Percentiles rank a stretch among this genome's conserved stretches.
Conservation (phyloP, 2,797 vertebrate species). For the Silurus lanzhouensis region DNA sequence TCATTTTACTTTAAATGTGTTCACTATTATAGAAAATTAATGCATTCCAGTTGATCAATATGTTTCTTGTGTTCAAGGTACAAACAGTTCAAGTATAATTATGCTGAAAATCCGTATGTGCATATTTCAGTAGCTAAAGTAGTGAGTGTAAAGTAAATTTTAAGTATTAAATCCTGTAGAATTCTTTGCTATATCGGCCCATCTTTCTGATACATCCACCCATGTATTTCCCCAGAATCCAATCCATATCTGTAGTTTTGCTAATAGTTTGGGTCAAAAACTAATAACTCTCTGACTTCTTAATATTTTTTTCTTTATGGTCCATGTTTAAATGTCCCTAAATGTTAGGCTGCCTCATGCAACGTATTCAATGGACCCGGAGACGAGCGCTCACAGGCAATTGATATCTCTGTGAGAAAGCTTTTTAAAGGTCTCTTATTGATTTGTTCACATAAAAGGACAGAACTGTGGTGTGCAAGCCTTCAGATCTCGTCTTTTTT, state of each 20-base stretch:
- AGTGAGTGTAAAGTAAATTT: neutral
- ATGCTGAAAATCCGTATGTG: neutral
- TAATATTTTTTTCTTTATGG: constrained; percentile 20
- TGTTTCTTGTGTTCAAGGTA: neutral
- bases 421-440: constrained; percentile 39
- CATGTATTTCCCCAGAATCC: constrained; percentile 6
- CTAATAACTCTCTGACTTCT: neutral
- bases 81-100: neutral
- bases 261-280: constrained; percentile 9
- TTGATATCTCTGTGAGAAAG: constrained; percentile 35
- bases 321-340: constrained; percentile 12
- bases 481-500: neutral
- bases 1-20: neutral
- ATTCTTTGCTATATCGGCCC: neutral
- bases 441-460: constrained; percentile 28
- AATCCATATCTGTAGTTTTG: constrained; percentile 5
- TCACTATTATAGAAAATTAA: neutral
- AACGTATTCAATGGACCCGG: constrained; percentile 20
- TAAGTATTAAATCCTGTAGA: neutral
- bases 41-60: neutral
- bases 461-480: constrained; percentile 8
- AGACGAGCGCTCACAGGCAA: constrained; percentile 11
- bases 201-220: neutral
- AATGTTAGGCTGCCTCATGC: constrained; percentile 15
- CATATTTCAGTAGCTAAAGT: neutral